Base-by-base conservation (phyloP, 2,113 vertebrate genomes). In the Sinosuthora webbiana region DNA sequence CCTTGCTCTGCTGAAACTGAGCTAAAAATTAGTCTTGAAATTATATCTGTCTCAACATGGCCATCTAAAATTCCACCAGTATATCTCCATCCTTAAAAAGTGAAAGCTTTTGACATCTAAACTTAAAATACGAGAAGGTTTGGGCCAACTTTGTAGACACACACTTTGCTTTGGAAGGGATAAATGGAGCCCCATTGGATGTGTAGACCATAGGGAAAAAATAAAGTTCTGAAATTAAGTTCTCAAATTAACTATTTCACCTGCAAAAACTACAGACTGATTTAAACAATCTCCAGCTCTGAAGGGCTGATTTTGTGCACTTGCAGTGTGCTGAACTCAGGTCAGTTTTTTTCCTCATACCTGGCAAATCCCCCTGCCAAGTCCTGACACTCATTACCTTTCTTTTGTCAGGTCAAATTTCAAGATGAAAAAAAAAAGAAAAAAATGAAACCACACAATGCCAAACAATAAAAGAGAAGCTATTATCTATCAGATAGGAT, bases 341-440 rank as follows among this genome's bases (percentile, higher is more conserved):
- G 35, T 52, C 41, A 75, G 33, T 9, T 87, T 84, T 67, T 41
- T 11, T 35, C 62, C 70, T 75, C 10, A 2, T 1, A 71, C 39
- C 50, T 9, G 20, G 25, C 24, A 20, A 31, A 53, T 44, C 15
- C 55, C 27, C 33, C 3, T 45, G 57, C 30, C 47, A 52, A 74
- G 39, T 55, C 56, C 74, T 71, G 18, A 75, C 37, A 35, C 35
- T 80, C 0, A 0, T 60, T 90, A 70, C 41, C n/a, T 79, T 81
- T 67, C 45, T 65, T 92, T 60, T 24, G 28, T 62, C 70, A 83
- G 49, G n/a, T 65, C 82, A 89, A 71, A 83, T 56, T 71, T 79
- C 22, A 87, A 53, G 50, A 78, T 33, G 22, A 3, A 55, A 56
- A 42, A 60, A 35, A 59, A 15, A 19, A 68, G 0, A 9, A 52